A percentile compares a stretch with the other conserved stretches of the same genome.
Conservation (phyloP, 2,888 invertebrate species). For the Brenthis daphne region DNA sequence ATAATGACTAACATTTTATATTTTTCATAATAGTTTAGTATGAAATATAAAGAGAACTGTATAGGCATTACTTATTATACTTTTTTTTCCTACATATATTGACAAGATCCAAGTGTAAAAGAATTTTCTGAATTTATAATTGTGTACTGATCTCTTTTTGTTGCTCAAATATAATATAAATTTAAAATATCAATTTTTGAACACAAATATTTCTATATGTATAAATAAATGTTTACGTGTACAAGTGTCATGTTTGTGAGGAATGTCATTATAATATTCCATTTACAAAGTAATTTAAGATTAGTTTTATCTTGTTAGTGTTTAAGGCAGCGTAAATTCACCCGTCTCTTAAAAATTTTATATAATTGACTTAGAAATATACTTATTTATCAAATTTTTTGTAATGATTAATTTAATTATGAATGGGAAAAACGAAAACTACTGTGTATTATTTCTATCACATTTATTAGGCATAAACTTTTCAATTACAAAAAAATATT, state of each 20-base stretch:
- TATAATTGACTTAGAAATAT: conserved; percentile 82
- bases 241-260: conserved; percentile 25
- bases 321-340: conserved; percentile 79
- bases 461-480: conserved; percentile 54
- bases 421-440: conserved; percentile 67
- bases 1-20: conserved; percentile 8
- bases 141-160: conserved; percentile 54
- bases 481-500: conserved; percentile 18
- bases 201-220: conserved; percentile 15
- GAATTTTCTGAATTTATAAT: conserved; percentile 12
- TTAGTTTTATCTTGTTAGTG: conserved; percentile 70
- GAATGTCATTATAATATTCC: conserved; percentile 69
- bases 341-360: conserved; percentile 82
- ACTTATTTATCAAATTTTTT: conserved; percentile 80
- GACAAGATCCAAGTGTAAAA: too few species aligned
- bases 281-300: conserved; percentile 78
- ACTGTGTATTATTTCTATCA: conserved; percentile 58
- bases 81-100: too few species aligned
- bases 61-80: too few species aligned
- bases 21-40: neutral
- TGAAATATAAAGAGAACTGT: too few species aligned
- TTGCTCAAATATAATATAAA: conserved; percentile 41
- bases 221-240: neutral
- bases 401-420: conserved; percentile 77
- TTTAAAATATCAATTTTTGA: neutral